Evolutionary conservation across 2,888 invertebrate genomes (phyloP).

Genomic region (Athrips mouffetella): DNA sequence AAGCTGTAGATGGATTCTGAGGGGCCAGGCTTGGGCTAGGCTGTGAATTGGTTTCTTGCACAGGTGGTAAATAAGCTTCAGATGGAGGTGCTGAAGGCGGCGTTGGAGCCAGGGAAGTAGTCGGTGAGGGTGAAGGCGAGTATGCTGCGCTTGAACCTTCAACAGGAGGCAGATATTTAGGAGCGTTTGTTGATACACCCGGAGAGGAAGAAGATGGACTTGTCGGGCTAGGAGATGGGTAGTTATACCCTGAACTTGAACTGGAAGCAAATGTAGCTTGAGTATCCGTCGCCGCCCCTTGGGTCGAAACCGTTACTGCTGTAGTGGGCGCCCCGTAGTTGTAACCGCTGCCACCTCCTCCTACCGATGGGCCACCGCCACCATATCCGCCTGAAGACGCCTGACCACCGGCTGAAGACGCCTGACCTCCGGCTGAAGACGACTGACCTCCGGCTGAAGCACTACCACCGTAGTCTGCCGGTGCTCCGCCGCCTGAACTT

Average conservation of each 20-base stretch:
- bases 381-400: neutral
- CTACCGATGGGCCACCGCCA: neutral
- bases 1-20: conserved; percentile 9
- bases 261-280: conserved; percentile 12
- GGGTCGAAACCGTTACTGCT: conserved; percentile 14
- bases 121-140: neutral
- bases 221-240: conserved; percentile 26
- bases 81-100: conserved; percentile 25
- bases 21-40: conserved; percentile 9
- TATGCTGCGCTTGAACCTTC: conserved; percentile 13
- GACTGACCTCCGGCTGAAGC: conserved; percentile 1
- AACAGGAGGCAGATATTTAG: conserved; percentile 57
- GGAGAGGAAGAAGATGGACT: conserved; percentile 19
- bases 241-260: conserved; percentile 27
- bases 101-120: conserved; percentile 13
- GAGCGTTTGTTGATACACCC: conserved; percentile 53
- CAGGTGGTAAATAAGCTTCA: conserved; percentile 32
- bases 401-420: neutral
- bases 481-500: neutral
- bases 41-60: neutral
- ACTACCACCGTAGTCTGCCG: conserved; percentile 15
- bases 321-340: conserved; percentile 33
- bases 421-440: neutral
- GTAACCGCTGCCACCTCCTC: conserved; percentile 29
- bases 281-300: conserved; percentile 17